Evolutionary conservation across 2,888 invertebrate species (phyloP), one percentile per base, ranked within the genome.

Genomic region (Sabatieria punctata): DNA sequence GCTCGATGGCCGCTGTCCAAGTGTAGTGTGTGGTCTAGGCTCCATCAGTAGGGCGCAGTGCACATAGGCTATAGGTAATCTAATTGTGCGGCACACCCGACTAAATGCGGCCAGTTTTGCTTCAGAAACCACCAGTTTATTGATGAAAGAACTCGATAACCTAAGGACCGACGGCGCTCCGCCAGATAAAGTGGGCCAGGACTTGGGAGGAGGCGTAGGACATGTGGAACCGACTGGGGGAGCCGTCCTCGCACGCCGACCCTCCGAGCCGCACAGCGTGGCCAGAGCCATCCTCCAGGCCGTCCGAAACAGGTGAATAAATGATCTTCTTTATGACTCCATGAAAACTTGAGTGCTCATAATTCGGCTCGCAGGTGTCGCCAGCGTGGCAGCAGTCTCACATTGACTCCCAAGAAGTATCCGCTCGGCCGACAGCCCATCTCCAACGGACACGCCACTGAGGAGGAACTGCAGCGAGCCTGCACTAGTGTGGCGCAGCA

Each of bases 391-490:
- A 11, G 8, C 38, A n/a, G 33, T 33, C 13, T 13, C 13, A n/a
- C 33, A 13, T n/a, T 33, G 11, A 13, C 33, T 33, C 13, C 33
- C 33, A n/a, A 33, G 13, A 38, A 38, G 6, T 8, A n/a, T 8
- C 38, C 6, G 19, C n/a, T n/a, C n/a, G n/a, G n/a, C n/a, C 6
- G 38, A 8, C 38, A 38, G 19, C 11, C 38, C n/a, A 13, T 21
- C 6, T 21, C 11, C 15, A 45, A 45, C 39, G 45, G 45, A 42
- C 45, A 45, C 40, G 45, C 45, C n/a, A 38, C 38, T n/a, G 38
- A 38, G 38, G 38, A 38, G 38, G 38, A 38, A 21, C 11, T 38
- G 19, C 38, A 38, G 8, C 33, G 33, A 11, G 13, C n/a, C 13
- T n/a, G n/a, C 13, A 33, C 33, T 11, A n/a, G n/a, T 13, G 19